Conservation (phyloP, 30 jellyfish, hydroid and myxozoan species). For the Chrysaora quinquecirrha region DNA sequence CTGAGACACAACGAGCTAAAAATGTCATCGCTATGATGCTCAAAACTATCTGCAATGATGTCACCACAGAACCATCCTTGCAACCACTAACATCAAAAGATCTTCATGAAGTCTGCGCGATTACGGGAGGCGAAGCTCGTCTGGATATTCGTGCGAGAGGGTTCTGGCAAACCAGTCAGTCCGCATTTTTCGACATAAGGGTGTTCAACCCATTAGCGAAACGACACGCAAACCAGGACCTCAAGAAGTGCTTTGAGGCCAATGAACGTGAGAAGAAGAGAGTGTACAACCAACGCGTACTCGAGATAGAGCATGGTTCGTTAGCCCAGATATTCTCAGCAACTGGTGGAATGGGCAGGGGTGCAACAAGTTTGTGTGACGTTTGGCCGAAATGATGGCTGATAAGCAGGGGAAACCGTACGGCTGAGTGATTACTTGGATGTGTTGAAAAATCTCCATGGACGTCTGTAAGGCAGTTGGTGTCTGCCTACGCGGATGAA, state of each 20-base stretch:
- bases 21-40: constrained; percentile 20
- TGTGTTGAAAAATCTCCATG: background rate
- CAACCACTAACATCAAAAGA: constrained; percentile 13
- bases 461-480: constrained; percentile 7
- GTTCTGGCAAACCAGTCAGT: constrained; percentile 44
- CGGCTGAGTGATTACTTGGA: constrained; percentile 11
- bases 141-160: constrained; percentile 55
- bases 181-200: constrained; percentile 37
- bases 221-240: constrained; percentile 30
- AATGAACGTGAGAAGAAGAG: constrained; percentile 28
- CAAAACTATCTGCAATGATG: constrained; percentile 35
- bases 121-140: constrained; percentile 44
- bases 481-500: constrained; percentile 21
- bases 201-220: constrained; percentile 52
- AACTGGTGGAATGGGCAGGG: constrained; percentile 39
- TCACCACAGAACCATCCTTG: constrained; percentile 12
- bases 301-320: constrained; percentile 5
- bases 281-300: constrained; percentile 8
- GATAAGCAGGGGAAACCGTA: constrained; percentile 20
- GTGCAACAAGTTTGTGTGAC: constrained; percentile 13
- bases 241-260: constrained; percentile 22
- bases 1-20: constrained; percentile 35
- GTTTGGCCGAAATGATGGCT: constrained; percentile 17
- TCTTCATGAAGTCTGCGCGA: constrained; percentile 1
- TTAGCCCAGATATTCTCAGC: constrained; percentile 20